Evolutionary conservation across 1,140 invertebrate genomes (phyloP).

Genomic region (Batillaria attramentaria): DNA sequence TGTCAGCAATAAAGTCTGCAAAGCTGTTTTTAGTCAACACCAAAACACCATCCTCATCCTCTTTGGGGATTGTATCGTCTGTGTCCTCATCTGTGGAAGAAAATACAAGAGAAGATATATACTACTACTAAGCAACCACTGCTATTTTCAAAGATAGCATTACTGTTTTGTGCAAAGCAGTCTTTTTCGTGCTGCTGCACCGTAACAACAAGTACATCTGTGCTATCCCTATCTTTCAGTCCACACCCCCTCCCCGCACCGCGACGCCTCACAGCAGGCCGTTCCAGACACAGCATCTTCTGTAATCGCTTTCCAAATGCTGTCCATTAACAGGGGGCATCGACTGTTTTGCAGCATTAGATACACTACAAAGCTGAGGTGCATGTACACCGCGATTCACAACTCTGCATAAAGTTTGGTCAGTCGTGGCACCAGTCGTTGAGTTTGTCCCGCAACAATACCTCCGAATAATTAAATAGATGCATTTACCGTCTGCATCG

Average conservation of each 20-base stretch:
- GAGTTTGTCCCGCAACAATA: not conserved
- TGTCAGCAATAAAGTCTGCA: slow-evolving; percentile 68
- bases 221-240: not conserved
- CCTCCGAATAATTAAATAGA: not conserved
- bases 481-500: not conserved
- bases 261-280: no score
- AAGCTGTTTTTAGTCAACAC: slow-evolving; percentile 74
- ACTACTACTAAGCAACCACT: not conserved
- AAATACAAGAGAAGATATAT: not conserved
- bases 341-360: not conserved
- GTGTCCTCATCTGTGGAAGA: slow-evolving; percentile 15
- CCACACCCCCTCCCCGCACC: not conserved
- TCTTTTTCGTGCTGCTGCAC: not conserved
- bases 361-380: not conserved
- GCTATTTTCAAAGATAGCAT: not conserved
- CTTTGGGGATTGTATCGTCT: slow-evolving; percentile 53
- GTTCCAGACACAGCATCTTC: no score
- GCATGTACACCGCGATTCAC: not conserved
- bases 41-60: slow-evolving; percentile 71
- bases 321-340: no score
- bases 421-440: not conserved
- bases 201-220: not conserved
- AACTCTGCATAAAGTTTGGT: not conserved
- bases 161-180: not conserved
- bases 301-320: no score